phyloP scores from a whole-genome alignment of 1,140 invertebrate genomes.

The Hesperophylax magnus region DNA sequence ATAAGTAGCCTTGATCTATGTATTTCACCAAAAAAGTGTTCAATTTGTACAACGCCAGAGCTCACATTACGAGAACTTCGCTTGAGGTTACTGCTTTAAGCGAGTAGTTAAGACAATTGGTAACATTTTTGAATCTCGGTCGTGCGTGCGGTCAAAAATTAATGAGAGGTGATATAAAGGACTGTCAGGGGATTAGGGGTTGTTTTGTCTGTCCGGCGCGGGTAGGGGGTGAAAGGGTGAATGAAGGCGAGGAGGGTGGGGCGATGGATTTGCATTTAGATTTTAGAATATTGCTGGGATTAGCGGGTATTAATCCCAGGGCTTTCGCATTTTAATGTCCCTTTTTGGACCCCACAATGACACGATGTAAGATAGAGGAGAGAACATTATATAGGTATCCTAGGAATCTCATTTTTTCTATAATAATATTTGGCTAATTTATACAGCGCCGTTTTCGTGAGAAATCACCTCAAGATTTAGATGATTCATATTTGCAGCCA shows the following conservation, averaged over 20 bases:
- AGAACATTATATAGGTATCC: too few species aligned
- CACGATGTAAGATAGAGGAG: too few species aligned
- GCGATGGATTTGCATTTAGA: constrained; percentile 57
- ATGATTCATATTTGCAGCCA: too few species aligned
- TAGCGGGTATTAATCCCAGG: constrained; percentile 54
- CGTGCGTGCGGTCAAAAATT: constrained; percentile 12
- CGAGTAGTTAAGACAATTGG: neutral
- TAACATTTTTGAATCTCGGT: neutral
- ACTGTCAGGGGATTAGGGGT: neutral
- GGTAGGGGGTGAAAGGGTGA: neutral
- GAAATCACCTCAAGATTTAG: too few species aligned
- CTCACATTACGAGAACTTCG: too few species aligned
- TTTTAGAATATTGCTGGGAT: constrained; percentile 58
- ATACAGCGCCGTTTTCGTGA: too few species aligned
- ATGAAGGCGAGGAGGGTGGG: neutral
- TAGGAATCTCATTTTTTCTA: too few species aligned
- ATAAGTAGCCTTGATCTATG: too few species aligned
- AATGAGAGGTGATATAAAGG: constrained; percentile 13
- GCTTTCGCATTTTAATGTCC: constrained; percentile 54
- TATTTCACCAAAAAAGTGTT: too few species aligned
- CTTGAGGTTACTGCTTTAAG: too few species aligned
- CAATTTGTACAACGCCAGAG: too few species aligned
- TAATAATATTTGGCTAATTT: too few species aligned
- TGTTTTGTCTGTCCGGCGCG: constrained; percentile 23
- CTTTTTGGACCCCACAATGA: neutral